Base-by-base conservation (phyloP, 2,797 vertebrate genomes). In the Xenentodon cancila region DNA sequence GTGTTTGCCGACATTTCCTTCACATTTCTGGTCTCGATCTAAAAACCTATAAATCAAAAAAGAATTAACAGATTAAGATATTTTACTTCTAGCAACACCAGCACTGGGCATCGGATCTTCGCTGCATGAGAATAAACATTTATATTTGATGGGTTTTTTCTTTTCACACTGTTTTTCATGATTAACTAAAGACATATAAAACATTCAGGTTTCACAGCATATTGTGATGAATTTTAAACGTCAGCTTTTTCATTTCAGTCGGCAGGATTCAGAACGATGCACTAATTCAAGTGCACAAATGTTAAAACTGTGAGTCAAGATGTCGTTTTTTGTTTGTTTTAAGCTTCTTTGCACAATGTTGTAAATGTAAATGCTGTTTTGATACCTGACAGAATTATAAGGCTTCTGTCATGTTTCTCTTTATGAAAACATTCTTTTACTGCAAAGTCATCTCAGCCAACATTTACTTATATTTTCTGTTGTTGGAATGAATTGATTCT, bases 361-460 rank as follows among this genome's bases (percentile, higher is more conserved):
- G 45, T 70, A 32, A 74, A 63, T 71, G 62, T 69, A 34, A 59
- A 68, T 15, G 43, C 13, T 50, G 3, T 17, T 43, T 48, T 47
- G 22, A 20, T 5, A 20, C 46, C 44, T 5, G 9, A 15, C 21
- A 12, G 27, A 20, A 25, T 4, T 4, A 53, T 34, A 32, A 49
- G 46, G 32, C 11, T 37, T 37, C 34, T 37, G 34, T 37, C 34
- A 37, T 13, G 9, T 59, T 22, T 49, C 20, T 52, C 21, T 34
- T 62, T 53, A 22, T 53, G 27, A 62, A 45, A 47, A 25, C n/a
- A 25, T 21, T 19, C 32, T 32, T 1, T 37, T 37, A 37, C 2
- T 13, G 32, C 5, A 37, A 37, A 11, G 34, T 37, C 9, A 13
- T 11, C 34, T 37, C 11, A 37, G 34, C 34, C 34, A 37, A 37